Evolutionary conservation across 2,113 vertebrate genomes (phyloP), one percentile per base, ranked within the genome.

Genomic region (Poeciliopsis retropinna): DNA sequence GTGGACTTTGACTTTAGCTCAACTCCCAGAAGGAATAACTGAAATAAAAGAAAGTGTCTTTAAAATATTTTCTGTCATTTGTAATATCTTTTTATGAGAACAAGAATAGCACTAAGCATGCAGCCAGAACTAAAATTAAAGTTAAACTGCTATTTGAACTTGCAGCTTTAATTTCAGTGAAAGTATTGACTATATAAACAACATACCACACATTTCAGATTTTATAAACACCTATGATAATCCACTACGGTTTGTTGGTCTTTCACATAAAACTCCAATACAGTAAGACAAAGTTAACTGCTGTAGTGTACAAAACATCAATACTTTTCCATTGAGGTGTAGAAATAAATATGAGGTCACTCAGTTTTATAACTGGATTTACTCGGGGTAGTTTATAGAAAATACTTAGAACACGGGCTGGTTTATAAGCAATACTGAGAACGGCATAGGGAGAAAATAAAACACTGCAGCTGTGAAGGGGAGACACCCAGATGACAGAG

Each of bases 401-500:
- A 30, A 30, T 22, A n/a, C 51, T n/a, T 1, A 11, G 51, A 57
- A 57, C 51, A n/a, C 51, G 1, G 22, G 25, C 2, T 57, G 51
- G 5, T 57, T 57, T 11, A 10, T n/a, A 57, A 57, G 25, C 19
- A 5, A n/a, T 57, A 15, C 10, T 32, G 0, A 67, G 62, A 64
- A 73, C 77, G 51, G 41, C 39, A 12, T 67, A 34, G 28, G 30
- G 28, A 79, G 68, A 44, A 47, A 51, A 47, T 57, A 31, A 71
- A 77, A 73, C 47, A 51, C 44, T 70, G 78, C 82, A 76, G 76
- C 68, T 82, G 76, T 51, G 41, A 67, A 78, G 9, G 39, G 73
- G 64, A 72, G 77, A 71, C 31, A 63, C n/a, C 31, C 61, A 8
- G 3, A 41, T 73, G 54, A 69, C 74, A 37, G 22, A 79, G 67